Evolutionary conservation across 2,888 invertebrate genomes (phyloP), one percentile per base, ranked within the genome.

Genomic region (Cheilosia vernalis): DNA sequence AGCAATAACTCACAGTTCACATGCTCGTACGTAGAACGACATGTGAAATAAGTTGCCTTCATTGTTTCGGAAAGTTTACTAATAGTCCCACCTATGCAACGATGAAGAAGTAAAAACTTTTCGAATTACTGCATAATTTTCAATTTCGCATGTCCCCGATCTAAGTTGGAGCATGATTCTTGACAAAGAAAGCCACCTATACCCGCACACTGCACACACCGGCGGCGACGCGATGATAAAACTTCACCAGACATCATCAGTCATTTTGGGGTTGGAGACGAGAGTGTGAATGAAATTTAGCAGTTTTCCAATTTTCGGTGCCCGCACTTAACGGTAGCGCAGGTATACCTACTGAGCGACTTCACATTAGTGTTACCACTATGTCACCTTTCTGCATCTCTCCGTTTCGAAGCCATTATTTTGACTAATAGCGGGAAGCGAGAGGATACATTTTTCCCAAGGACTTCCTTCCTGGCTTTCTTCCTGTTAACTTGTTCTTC

Each of bases 391-490:
- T 30, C 19, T 44, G 44, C 58, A 42, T 42, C 44, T 42, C 53
- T 53, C 37, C 58, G 27, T 67, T 78, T 27, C 55, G 69, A 74
- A 64, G 83, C 69, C 83, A 79, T 84, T 79, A 84, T 76, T 80
- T 76, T 80, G 84, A 80, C 64, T 84, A 84, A 84, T 74, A 74
- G 55, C 80, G 64, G 74, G 66, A 80, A 80, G 64, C 15, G 17
- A 60, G 84, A 78, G 84, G 84, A 80, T 84, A 80, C 80, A 76
- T 74, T 80, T 79, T 84, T 76, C 61, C 69, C 69, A 84, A 80
- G 84, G 80, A 84, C 79, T 83, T 79, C 84, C 84, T 84, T 84
- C 83, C 83, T 83, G 63, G 21, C 79, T 83, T 82, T 70, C 77
- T 82, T 79, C 74, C 74, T 74, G 56, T 63, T 72, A 73, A 78